Percentiles rank a stretch among this genome's conserved stretches.
These are phyloP conservation scores for Falco columbarius DNA, from an alignment of 2,797 vertebrate species.

Conservation along the genomic window DNA sequence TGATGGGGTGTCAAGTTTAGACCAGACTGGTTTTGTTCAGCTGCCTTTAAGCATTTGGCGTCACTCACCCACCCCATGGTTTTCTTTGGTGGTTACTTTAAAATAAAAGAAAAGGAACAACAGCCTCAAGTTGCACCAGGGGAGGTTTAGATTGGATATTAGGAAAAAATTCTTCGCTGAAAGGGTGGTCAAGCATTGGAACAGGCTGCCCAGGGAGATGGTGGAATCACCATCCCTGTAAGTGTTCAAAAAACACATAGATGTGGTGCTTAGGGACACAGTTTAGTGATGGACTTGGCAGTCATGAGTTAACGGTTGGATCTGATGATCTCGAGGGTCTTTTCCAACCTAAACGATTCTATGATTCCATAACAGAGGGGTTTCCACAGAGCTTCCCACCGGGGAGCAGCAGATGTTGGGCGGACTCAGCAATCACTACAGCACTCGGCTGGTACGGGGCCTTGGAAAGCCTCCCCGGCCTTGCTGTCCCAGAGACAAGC, in stretches of 20 bases:
- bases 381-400: not conserved
- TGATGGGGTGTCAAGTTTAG: not conserved
- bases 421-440: not conserved
- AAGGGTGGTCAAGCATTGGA: too few relatives aligned
- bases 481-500: not conserved
- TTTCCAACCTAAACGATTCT: too few relatives aligned
- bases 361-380: not conserved
- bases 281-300: too few relatives aligned
- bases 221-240: too few relatives aligned
- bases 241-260: too few relatives aligned
- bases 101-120: not conserved
- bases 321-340: too few relatives aligned
- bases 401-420: not conserved
- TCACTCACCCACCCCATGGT: not conserved
- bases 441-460: accelerated
- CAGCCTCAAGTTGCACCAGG: too few relatives aligned
- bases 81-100: not conserved
- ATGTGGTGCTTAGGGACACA: too few relatives aligned
- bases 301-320: too few relatives aligned
- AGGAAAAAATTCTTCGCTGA: too few relatives aligned
- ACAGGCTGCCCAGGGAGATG: too few relatives aligned
- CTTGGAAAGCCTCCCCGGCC: not conserved
- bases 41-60: not conserved
- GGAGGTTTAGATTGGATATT: too few relatives aligned
- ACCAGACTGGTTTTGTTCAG: not conserved